Evolutionary conservation across 2,888 invertebrate species (phyloP).

Genomic region (Aphodius granarius): DNA sequence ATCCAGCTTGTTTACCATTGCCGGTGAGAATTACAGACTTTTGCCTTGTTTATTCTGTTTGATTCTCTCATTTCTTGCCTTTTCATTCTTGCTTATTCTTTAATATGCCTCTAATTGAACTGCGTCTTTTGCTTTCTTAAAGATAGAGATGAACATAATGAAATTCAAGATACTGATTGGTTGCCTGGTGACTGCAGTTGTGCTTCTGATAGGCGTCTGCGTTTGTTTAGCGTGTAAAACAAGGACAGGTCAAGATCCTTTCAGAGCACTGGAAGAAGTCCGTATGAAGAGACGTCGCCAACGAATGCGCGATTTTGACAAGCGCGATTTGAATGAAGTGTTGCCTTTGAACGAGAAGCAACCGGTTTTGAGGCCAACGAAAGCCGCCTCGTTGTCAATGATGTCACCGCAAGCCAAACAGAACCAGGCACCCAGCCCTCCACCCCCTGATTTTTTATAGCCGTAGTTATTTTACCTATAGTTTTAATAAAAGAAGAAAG

Average conservation of each 20-base stretch:
- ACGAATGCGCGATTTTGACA: not conserved
- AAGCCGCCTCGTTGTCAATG: constrained; percentile 12
- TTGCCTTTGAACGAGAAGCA: constrained; percentile 27
- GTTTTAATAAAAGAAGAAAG: constrained; percentile 1
- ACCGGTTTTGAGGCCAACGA: constrained; percentile 10
- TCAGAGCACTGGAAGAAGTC: not conserved
- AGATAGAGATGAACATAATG: constrained; percentile 17
- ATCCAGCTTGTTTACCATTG: constrained; percentile 46
- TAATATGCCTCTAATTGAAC: not conserved
- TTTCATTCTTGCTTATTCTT: not conserved
- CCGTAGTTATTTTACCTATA: constrained; percentile 5
- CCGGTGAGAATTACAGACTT: constrained; percentile 36
- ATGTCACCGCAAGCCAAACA: not conserved
- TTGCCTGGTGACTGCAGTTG: constrained; percentile 7
- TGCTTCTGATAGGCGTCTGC: constrained; percentile 15
- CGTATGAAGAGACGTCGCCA: constrained; percentile 1
- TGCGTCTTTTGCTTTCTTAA: not conserved
- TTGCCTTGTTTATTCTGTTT: not conserved
- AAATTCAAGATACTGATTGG: constrained; percentile 23
- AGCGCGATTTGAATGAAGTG: constrained; percentile 16
- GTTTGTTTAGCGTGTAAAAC: constrained; percentile 14
- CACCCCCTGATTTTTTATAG: constrained; percentile 39
- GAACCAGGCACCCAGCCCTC: constrained; percentile 34
- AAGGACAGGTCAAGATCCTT: not conserved
- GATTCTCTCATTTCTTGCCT: not conserved